Evolutionary conservation across 2,113 vertebrate species (phyloP).

Genomic region (Oryzias melastigma): DNA sequence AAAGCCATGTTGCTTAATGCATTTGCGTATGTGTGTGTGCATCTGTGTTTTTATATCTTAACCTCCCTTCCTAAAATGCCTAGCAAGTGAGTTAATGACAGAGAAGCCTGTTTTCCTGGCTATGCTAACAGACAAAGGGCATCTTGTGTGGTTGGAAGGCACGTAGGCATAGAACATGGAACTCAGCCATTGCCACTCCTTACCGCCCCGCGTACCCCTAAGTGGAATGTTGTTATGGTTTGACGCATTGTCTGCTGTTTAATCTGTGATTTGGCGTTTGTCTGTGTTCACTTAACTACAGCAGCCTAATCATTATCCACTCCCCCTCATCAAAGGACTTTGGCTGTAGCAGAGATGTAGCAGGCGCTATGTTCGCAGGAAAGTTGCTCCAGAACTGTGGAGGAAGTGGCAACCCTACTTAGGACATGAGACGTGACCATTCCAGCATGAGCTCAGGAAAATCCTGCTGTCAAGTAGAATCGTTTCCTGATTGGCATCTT

Average conservation of each 20-base stretch:
- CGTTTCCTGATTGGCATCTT: not conserved
- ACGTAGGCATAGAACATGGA: constrained; percentile 60
- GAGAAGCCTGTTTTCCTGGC: constrained; percentile 18
- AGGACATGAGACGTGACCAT: constrained; percentile 47
- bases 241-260: constrained; percentile 48
- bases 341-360: constrained; percentile 19
- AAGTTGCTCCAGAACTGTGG: constrained; percentile 24
- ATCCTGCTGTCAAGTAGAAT: constrained; percentile 20
- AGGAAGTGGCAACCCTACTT: constrained; percentile 36
- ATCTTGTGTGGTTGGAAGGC: constrained; percentile 55
- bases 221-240: constrained; percentile 64
- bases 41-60: not conserved
- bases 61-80: constrained; percentile 2
- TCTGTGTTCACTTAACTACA: constrained; percentile 51
- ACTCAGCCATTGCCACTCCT: constrained; percentile 48
- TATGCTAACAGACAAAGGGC: constrained; percentile 25
- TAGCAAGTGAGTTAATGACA: constrained; percentile 32
- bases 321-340: constrained; percentile 52
- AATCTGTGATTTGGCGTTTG: constrained; percentile 47
- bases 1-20: constrained; percentile 16
- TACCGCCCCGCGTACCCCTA: constrained; percentile 26
- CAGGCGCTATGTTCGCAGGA: constrained; percentile 24
- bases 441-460: constrained; percentile 37
- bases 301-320: constrained; percentile 58
- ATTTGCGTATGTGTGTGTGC: constrained; percentile 14